Evolutionary conservation across 2,888 invertebrate genomes (phyloP).

Genomic region (Tanytarsus gracilentus): DNA sequence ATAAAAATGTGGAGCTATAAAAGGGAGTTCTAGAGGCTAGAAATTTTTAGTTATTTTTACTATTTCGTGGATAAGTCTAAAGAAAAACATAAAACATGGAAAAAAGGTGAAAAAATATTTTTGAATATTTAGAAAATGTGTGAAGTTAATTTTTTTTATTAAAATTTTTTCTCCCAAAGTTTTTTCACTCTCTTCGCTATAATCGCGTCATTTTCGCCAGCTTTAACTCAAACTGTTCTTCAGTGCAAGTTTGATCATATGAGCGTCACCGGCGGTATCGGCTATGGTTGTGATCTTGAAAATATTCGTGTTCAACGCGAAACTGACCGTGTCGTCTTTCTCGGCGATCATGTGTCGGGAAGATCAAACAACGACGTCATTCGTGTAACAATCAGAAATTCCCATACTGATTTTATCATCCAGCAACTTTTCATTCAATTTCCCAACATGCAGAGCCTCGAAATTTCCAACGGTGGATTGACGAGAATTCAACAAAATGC

Average conservation of each 20-base stretch:
- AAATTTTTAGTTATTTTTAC: no score
- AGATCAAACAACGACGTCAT: not conserved
- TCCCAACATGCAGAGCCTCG: not conserved
- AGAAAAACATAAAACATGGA: no score
- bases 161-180: not conserved
- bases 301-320: not conserved
- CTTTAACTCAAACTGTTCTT: not conserved
- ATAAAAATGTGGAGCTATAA: no score
- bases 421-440: not conserved
- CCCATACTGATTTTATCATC: not conserved
- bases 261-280: not conserved
- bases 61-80: no score
- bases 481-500: not conserved
- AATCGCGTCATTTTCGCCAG: not conserved
- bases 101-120: no score
- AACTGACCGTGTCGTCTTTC: not conserved
- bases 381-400: not conserved
- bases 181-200: not conserved
- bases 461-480: not conserved
- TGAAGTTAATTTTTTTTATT: no score
- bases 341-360: not conserved
- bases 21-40: no score
- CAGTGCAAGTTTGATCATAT: not conserved
- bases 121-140: no score
- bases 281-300: not conserved